Evolutionary conservation across 2,888 invertebrate species (phyloP), one percentile per base, ranked within the genome.

Genomic region (Drosophila barbarae): DNA sequence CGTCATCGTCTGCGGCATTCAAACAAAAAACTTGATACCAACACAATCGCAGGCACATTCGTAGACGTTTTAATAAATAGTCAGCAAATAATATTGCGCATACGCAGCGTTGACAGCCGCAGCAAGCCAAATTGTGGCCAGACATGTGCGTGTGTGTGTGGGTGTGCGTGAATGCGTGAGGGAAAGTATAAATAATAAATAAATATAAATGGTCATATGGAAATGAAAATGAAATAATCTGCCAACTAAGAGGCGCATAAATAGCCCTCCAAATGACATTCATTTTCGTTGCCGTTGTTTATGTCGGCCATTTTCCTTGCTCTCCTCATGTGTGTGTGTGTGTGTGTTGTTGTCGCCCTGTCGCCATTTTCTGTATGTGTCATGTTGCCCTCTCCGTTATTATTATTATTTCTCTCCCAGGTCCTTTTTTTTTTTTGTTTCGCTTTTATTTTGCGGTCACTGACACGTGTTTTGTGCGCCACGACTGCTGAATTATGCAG

Each of bases 191-290:
- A 63, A 68, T 72, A 72, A 65, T 65, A 68, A 68, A 68, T 68
- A 68, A 68, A 70, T 70, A 69, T 69, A 70, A 69, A 69, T 71
- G 64, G 51, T 71, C 44, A 68, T 69, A 70, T 70, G 71, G 53
- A 60, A 70, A 83, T 76, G 68, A 71, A 84, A 84, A 72, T 71
- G 66, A 82, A 82, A 82, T 74, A 84, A 80, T 69, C 83, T 76
- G 83, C 51, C 72, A 82, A 76, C 79, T 76, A 79, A 80, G 74
- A 70, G 76, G 60, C 76, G 63, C 72, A 84, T 76, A 79, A 79
- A 84, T 69, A 84, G 79, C 76, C 76, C 64, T 69, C 74, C 66
- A 82, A 70, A 72, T 79, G 72, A 72, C 72, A 84, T 84, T 73
- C 64, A 71, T 74, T 71, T 82, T 69, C 50, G 58, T 54, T 60